Percentiles rank a stretch among this genome's conserved stretches.
Evolutionary conservation across 2,113 vertebrate genomes (phyloP).

Genomic region (Sinosuthora webbiana): DNA sequence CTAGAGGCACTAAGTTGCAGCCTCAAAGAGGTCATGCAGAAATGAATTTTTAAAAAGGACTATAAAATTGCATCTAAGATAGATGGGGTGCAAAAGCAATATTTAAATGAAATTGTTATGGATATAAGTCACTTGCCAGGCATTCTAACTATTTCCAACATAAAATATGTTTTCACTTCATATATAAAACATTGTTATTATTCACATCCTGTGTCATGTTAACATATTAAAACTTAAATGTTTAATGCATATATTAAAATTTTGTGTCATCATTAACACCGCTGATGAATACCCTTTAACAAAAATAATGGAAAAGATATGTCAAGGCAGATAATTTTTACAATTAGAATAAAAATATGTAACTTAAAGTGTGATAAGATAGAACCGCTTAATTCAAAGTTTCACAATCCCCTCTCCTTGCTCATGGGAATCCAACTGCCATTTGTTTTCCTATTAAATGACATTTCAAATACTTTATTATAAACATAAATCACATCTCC

Average conservation of each 20-base stretch:
- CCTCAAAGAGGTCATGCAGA: conserved; percentile 87
- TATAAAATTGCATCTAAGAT: conserved; percentile 91
- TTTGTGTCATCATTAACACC: conserved; percentile 80
- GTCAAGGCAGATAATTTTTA: conserved; percentile 79
- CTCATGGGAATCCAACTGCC: conserved; percentile 61
- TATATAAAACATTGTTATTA: conserved; percentile 87
- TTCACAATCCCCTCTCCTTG: conserved; percentile 1
- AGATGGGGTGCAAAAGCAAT: conserved; percentile 90
- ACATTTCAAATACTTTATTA: conserved; percentile 79
- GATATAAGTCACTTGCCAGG: conserved; percentile 82
- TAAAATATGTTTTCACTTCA: conserved; percentile 86
- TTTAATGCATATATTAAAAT: conserved; percentile 86
- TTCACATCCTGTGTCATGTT: conserved; percentile 79
- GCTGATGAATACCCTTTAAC: conserved; percentile 77
- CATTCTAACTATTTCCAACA: conserved; percentile 82
- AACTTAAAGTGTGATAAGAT: conserved; percentile 69
- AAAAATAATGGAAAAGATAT: conserved; percentile 74
- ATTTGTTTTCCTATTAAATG: conserved; percentile 81
- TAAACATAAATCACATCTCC: conserved; percentile 79
- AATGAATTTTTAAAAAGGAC: conserved; percentile 92
- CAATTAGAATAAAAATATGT: conserved; percentile 78
- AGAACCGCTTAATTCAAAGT: conserved; percentile 72
- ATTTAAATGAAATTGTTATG: conserved; percentile 92
- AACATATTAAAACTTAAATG: conserved; percentile 86
- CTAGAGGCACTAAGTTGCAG: conserved; percentile 81